These are phyloP conservation scores for Desoria tigrina DNA, from an alignment of 2,888 invertebrate genomes.

Conservation along the genomic window DNA sequence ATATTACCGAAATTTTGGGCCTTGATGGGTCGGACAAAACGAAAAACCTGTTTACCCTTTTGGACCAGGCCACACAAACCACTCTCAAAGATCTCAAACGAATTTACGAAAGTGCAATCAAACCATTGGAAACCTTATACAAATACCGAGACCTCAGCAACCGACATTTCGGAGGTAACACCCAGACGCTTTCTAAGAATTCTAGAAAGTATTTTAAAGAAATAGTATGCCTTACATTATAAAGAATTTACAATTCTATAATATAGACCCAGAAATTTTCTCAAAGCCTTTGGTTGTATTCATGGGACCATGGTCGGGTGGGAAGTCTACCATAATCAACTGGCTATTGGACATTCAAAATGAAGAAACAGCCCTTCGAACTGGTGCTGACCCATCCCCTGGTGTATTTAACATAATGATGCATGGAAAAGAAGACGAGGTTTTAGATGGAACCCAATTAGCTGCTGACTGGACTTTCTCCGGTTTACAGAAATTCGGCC, in stretches of 20 bases:
- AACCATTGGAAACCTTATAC: constrained; percentile 85
- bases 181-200: too few species aligned
- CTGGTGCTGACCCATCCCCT: constrained; percentile 91
- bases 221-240: neutral
- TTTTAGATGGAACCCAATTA: constrained; percentile 86
- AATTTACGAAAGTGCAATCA: constrained; percentile 81
- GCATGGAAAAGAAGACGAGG: constrained; percentile 81
- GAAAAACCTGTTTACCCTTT: constrained; percentile 68
- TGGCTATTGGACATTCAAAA: constrained; percentile 86
- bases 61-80: constrained; percentile 73
- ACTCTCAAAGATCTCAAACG: constrained; percentile 81
- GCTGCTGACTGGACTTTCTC: constrained; percentile 95
- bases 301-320: constrained; percentile 96
- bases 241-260: neutral
- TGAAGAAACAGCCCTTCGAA: constrained; percentile 77
- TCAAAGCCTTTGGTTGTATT: constrained; percentile 89
- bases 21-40: constrained; percentile 70
- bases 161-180: constrained; percentile 77
- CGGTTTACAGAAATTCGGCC: constrained; percentile 90
- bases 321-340: constrained; percentile 91
- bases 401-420: constrained; percentile 89
- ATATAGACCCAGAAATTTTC: constrained; percentile 84
- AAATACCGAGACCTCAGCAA: constrained; percentile 90
- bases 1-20: constrained; percentile 76
- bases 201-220: neutral